Conservation (phyloP, 2,797 vertebrate species). For the Halcyon smyrnensis region DNA sequence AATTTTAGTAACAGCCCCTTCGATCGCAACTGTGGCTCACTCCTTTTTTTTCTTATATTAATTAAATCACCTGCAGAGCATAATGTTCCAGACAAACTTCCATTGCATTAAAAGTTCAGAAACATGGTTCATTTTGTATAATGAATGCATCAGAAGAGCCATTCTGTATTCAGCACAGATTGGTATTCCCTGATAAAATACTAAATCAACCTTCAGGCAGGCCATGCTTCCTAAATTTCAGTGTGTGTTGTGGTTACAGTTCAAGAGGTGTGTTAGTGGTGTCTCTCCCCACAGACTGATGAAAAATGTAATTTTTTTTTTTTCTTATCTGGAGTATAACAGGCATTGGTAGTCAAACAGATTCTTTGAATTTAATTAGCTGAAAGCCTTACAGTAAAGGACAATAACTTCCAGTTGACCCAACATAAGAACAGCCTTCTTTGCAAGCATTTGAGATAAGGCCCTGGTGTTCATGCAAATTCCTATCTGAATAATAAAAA, state of each 20-base stretch:
- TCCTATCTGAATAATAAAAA: slow-evolving; percentile 34
- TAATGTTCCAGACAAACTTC: background rate
- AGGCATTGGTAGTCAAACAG: slow-evolving; percentile 2
- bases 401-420: slow-evolving; percentile 41
- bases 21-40: background rate
- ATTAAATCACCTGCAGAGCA: background rate
- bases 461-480: slow-evolving; percentile 13
- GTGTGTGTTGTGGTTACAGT: background rate
- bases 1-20: background rate
- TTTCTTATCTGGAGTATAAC: background rate
- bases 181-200: background rate
- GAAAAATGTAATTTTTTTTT: background rate
- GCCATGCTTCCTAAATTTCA: background rate
- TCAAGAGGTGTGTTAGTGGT: background rate
- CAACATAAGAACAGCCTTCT: background rate
- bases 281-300: background rate
- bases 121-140: background rate
- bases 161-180: background rate
- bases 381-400: slow-evolving; percentile 7
- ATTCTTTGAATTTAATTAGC: slow-evolving; percentile 29
- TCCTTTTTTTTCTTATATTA: background rate
- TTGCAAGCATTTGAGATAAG: slow-evolving; percentile 23
- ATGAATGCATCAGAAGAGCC: background rate
- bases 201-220: background rate
- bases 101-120: background rate